Evolutionary conservation across 2,113 vertebrate genomes (phyloP).

Genomic region (Rhinopomastus cyanomelas): DNA sequence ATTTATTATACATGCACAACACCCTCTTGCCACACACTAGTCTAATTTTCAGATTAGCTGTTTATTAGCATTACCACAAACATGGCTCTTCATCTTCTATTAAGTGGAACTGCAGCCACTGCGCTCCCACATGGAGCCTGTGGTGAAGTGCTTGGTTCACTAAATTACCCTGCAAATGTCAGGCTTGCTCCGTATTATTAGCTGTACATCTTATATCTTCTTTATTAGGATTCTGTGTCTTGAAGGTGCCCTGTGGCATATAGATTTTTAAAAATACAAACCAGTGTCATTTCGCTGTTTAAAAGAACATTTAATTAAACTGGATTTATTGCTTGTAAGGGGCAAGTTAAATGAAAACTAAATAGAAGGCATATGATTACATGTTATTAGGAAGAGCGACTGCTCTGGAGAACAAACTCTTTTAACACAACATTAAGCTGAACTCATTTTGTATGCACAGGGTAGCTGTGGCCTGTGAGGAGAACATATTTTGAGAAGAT

Average conservation of each 20-base stretch:
- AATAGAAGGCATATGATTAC: constrained; percentile 76
- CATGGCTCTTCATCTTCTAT: constrained; percentile 25
- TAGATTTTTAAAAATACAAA: constrained; percentile 65
- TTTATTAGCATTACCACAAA: constrained; percentile 48
- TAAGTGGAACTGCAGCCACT: not conserved
- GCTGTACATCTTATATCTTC: constrained; percentile 49
- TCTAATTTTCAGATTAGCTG: constrained; percentile 29
- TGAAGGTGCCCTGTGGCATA: constrained; percentile 50
- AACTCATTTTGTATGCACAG: constrained; percentile 76
- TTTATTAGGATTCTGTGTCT: constrained; percentile 71
- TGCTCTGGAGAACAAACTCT: constrained; percentile 75
- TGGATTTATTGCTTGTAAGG: constrained; percentile 70
- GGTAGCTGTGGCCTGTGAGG: constrained; percentile 71
- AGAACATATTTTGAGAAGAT: constrained; percentile 71
- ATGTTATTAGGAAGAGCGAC: constrained; percentile 72
- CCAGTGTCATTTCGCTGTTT: constrained; percentile 60
- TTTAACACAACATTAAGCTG: constrained; percentile 77
- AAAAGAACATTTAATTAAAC: constrained; percentile 79
- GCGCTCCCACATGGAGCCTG: not conserved
- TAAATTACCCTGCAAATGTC: constrained; percentile 73
- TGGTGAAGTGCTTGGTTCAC: constrained; percentile 46
- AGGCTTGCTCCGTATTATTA: constrained; percentile 60
- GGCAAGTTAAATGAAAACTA: constrained; percentile 74
- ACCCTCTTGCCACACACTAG: not conserved
- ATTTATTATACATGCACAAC: not conserved